Evolutionary conservation across 2,797 vertebrate species (phyloP).

Genomic region (Pachyuromys duprasi): DNA sequence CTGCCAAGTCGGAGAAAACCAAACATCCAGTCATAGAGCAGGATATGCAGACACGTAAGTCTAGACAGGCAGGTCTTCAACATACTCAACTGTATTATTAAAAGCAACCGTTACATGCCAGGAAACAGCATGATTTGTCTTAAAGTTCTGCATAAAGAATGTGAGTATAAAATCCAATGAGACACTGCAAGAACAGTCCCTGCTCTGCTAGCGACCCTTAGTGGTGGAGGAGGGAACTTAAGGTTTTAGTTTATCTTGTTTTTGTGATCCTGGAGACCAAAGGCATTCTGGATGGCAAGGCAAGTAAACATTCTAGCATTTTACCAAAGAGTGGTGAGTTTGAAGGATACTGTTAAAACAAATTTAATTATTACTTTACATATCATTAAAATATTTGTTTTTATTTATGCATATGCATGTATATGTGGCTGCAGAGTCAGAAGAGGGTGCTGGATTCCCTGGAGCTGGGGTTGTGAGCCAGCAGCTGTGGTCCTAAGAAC

Average conservation of each 20-base stretch:
- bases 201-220: background rate
- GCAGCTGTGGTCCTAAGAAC: background rate
- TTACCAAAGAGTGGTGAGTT: background rate
- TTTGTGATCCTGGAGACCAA: no score
- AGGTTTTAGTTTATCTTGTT: background rate
- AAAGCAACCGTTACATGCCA: background rate
- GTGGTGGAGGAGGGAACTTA: background rate
- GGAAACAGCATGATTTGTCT: background rate
- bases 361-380: constrained; percentile 21
- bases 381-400: background rate
- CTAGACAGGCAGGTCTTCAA: constrained; percentile 33
- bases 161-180: background rate
- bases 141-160: background rate
- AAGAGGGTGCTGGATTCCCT: background rate
- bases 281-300: background rate
- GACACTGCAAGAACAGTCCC: constrained; percentile 4
- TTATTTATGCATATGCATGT: background rate
- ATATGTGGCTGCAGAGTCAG: background rate
- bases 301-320: background rate
- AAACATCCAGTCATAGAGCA: background rate
- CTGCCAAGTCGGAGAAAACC: constrained; percentile 18
- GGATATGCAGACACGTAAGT: constrained; percentile 9
- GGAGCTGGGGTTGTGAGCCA: background rate
- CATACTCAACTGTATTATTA: constrained; percentile 53
- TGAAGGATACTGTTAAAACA: background rate